phyloP scores from a whole-genome alignment of 2,113 vertebrate genomes.

The Solea senegalensis region DNA sequence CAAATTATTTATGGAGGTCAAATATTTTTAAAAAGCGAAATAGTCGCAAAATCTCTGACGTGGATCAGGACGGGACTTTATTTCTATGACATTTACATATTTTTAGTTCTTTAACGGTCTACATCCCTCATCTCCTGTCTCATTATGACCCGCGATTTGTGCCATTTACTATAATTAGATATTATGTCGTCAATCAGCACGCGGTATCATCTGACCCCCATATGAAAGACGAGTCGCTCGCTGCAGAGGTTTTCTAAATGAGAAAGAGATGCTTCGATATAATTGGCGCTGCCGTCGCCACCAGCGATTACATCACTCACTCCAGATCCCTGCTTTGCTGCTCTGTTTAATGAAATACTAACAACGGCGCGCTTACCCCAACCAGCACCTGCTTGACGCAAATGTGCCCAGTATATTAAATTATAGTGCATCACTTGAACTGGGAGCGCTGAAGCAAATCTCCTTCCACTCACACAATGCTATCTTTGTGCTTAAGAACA shows the following conservation, averaged over 20 bases:
- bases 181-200: constrained; percentile 11
- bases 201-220: constrained; percentile 22
- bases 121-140: neutral
- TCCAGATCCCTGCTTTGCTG: constrained; percentile 20
- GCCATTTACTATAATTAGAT: neutral
- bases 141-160: constrained; percentile 3
- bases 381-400: constrained; percentile 45
- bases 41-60: neutral
- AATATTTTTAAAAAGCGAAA: neutral
- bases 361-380: constrained; percentile 32
- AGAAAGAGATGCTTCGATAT: constrained; percentile 4
- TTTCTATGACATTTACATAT: neutral
- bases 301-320: constrained; percentile 32
- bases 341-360: constrained; percentile 34
- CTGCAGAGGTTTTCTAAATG: constrained; percentile 15
- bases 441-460: constrained; percentile 35
- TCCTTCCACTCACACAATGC: constrained; percentile 25
- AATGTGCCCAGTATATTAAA: constrained; percentile 51
- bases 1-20: neutral
- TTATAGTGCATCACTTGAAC: constrained; percentile 48
- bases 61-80: no score
- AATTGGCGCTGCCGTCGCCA: constrained; percentile 12
- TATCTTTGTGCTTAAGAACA: constrained; percentile 18
- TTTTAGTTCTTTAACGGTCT: neutral
- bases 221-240: constrained; percentile 4